Evolutionary conservation across 1,140 invertebrate species (phyloP).

Genomic region (Drosophila saltans): DNA sequence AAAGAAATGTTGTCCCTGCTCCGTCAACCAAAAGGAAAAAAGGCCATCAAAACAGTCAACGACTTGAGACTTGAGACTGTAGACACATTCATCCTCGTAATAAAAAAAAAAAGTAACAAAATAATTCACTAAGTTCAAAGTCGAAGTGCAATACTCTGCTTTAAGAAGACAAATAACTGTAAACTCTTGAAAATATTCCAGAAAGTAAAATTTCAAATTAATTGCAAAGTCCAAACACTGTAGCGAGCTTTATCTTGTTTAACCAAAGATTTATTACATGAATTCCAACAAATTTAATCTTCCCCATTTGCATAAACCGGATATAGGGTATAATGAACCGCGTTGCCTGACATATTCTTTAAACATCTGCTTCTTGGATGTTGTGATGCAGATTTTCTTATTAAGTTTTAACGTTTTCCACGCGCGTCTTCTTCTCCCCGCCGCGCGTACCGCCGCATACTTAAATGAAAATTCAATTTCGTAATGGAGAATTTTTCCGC

Average conservation of each 20-base stretch:
- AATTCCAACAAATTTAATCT: not conserved
- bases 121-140: conserved; percentile 37
- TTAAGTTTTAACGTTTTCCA: conserved; percentile 72
- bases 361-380: conserved; percentile 39
- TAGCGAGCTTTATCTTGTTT: too few relatives aligned
- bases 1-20: conserved; percentile 68
- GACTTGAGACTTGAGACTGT: conserved; percentile 25
- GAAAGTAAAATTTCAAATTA: too few relatives aligned
- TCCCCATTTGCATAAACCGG: not conserved
- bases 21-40: conserved; percentile 37
- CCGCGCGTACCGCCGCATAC: not conserved
- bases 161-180: too few relatives aligned
- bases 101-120: conserved; percentile 57
- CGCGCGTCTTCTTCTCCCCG: conserved; percentile 38
- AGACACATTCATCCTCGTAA: conserved; percentile 33
- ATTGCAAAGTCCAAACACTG: too few relatives aligned
- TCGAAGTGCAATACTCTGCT: not conserved
- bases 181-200: too few relatives aligned
- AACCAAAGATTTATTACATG: too few relatives aligned
- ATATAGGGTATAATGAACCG: not conserved
- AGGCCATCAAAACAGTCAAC: conserved; percentile 56
- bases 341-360: conserved; percentile 58
- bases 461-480: conserved; percentile 78
- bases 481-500: conserved; percentile 52
- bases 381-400: conserved; percentile 71